phyloP scores from a whole-genome alignment of 2,888 invertebrate genomes.

The Pseudococcus viburni region DNA sequence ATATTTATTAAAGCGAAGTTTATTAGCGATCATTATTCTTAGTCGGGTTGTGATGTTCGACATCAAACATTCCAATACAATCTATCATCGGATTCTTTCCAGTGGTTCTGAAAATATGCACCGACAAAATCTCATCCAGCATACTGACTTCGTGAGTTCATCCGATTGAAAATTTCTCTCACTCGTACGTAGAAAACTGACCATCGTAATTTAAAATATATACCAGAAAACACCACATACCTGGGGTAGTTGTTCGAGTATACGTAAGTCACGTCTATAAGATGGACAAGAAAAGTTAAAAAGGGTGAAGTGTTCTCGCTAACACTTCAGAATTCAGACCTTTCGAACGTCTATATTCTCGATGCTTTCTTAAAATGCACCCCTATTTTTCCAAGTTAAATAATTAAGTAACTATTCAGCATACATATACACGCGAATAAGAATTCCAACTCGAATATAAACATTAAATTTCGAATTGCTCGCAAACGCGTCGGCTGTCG shows the following conservation, averaged over 20 bases:
- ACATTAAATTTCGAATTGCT: slow-evolving; percentile 31
- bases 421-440: neutral
- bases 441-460: slow-evolving; percentile 23
- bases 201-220: slow-evolving; percentile 19
- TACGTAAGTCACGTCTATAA: neutral
- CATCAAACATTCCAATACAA: slow-evolving; percentile 49
- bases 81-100: slow-evolving; percentile 53
- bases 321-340: neutral
- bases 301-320: neutral
- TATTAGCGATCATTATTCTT: slow-evolving; percentile 58
- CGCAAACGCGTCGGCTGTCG: neutral
- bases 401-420: slow-evolving; percentile 28
- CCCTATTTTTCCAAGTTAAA: slow-evolving; percentile 39
- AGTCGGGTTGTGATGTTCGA: slow-evolving; percentile 54
- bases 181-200: neutral
- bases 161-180: neutral
- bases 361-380: slow-evolving; percentile 44
- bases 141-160: neutral
- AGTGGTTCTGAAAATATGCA: slow-evolving; percentile 24
- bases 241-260: neutral
- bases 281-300: neutral
- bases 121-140: too few relatives aligned
- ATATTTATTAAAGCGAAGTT: slow-evolving; percentile 52
- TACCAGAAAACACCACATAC: neutral
- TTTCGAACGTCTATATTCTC: neutral